Evolutionary conservation across 2,113 vertebrate species (phyloP), one percentile per base, ranked within the genome.

Genomic region (Zapus hudsonius): DNA sequence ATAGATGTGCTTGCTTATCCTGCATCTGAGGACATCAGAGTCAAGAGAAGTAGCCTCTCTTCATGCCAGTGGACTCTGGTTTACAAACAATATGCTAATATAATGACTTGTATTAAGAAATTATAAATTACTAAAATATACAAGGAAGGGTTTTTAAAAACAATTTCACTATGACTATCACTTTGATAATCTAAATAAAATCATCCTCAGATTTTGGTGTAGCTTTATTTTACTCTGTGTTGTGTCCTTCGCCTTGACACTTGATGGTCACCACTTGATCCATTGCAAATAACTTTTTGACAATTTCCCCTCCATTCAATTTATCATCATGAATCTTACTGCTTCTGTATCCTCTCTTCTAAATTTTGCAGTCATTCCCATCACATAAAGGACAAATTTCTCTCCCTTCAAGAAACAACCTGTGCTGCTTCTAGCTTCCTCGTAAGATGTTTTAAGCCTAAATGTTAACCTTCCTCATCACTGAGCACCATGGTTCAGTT

Each of bases 81-180:
- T 74, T 92, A 61, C 36, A 79, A 85, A 91, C 40, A 95, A 81
- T 92, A 90, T 70, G 52, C 47, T 89, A 90, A 94, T n/a, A n/a
- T n/a, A n/a, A n/a, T n/a, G n/a, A n/a, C n/a, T n/a, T n/a, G n/a
- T n/a, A n/a, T n/a, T n/a, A n/a, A n/a, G n/a, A n/a, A n/a, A n/a
- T n/a, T n/a, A n/a, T 95, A 82, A 88, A 92, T 95, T 95, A 92
- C 95, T 94, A 87, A 93, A 91, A 86, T 52, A 52, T 2, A 85
- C 52, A 20, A 19, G 29, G 42, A 92, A 85, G 27, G 7, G 27
- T 66, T 90, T n/a, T 93, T 92, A 90, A 95, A 76, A 82, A 81
- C 63, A 96, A 33, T 94, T 88, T 94, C 42, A 74, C 84, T 85
- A 69, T 16, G 4, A 13, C 76, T 42, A 20, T 84, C 81, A 94